A percentile compares a stretch with the other conserved stretches of the same genome.
Conservation (phyloP, 1,140 invertebrate species). For the Xylocopa sonorina region DNA sequence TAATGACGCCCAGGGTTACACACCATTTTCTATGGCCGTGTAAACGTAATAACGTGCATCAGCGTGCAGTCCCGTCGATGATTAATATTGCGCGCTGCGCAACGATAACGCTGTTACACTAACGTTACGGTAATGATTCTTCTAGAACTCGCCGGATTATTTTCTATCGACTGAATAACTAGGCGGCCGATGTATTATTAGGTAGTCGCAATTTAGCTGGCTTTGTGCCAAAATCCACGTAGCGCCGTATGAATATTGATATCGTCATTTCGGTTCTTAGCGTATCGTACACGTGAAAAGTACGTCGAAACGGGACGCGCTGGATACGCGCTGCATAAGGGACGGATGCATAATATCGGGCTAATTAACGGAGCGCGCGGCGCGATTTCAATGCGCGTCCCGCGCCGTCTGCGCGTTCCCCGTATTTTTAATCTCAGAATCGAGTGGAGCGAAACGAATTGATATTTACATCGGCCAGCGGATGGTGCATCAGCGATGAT, state of each 20-base stretch:
- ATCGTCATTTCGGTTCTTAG: neutral
- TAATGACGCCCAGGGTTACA: slow-evolving; percentile 37
- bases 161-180: slow-evolving; percentile 58
- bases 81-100: slow-evolving; percentile 54
- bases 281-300: neutral
- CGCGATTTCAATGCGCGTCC: neutral
- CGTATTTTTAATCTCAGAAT: neutral
- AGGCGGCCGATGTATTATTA: slow-evolving; percentile 50
- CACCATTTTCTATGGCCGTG: slow-evolving; percentile 52
- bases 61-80: slow-evolving; percentile 41
- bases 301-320: neutral
- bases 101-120: slow-evolving; percentile 59
- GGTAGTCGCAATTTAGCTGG: slow-evolving; percentile 35
- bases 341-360: too few relatives aligned
- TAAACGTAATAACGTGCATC: slow-evolving; percentile 56
- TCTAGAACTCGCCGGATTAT: slow-evolving; percentile 60
- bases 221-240: slow-evolving; percentile 19
- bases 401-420: too few relatives aligned
- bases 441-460: neutral
- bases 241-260: slow-evolving; percentile 20
- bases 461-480: neutral
- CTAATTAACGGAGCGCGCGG: neutral
- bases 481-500: neutral
- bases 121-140: slow-evolving; percentile 65
- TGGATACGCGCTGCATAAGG: neutral